These are phyloP conservation scores for Ranitomeya imitator DNA, from an alignment of 2,113 vertebrate species.

Conservation along the genomic window DNA sequence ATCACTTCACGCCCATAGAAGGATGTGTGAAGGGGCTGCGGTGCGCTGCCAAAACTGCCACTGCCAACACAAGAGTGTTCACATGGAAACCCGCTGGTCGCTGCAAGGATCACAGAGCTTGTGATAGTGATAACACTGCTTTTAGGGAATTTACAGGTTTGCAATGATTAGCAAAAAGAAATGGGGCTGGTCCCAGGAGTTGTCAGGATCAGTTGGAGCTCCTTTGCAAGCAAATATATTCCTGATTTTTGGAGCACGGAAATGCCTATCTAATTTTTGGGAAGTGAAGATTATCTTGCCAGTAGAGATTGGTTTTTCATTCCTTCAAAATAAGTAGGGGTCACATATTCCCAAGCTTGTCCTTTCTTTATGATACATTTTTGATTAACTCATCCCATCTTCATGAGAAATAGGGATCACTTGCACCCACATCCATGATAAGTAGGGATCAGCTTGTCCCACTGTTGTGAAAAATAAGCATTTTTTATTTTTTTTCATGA, in stretches of 20 bases:
- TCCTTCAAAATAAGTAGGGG: background rate
- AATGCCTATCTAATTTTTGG: background rate
- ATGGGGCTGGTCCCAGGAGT: background rate
- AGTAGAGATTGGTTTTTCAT: background rate
- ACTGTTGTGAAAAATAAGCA: background rate
- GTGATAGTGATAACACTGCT: background rate
- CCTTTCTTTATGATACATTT: no score
- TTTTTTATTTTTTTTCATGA: no score
- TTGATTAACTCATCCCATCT: background rate
- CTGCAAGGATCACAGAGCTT: background rate
- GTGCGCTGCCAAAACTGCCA: background rate
- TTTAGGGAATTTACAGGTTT: no score
- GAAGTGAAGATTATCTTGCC: background rate
- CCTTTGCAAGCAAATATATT: background rate
- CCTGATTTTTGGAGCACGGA: background rate
- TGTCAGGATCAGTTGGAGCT: background rate
- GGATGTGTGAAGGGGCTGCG: background rate
- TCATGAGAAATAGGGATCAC: background rate
- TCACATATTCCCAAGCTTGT: background rate
- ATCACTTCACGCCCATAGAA: background rate
- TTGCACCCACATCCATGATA: background rate
- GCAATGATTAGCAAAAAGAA: background rate
- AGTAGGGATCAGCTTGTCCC: background rate
- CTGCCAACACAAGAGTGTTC: background rate
- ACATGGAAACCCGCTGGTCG: background rate